A percentile compares a stretch with the other conserved stretches of the same genome.
Evolutionary conservation across 92 coral and sea anemone genomes (phyloP).

Genomic region (Umimayanthus chanpuru): DNA sequence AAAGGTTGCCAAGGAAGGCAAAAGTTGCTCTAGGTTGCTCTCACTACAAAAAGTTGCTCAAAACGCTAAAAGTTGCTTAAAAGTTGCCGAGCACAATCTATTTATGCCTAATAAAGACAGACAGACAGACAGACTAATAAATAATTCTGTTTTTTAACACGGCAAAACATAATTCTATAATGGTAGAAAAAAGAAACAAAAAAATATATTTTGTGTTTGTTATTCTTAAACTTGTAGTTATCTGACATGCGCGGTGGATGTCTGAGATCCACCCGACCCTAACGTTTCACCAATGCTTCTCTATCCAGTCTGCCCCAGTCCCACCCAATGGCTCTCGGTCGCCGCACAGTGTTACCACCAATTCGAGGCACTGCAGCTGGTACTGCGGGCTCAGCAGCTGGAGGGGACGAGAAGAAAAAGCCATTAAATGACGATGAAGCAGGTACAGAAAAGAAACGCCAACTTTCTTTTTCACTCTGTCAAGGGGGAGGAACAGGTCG

Average conservation of each 20-base stretch:
- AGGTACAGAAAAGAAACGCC: slow-evolving; percentile 17
- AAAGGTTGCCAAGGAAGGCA: too few species aligned
- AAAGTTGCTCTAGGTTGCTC: too few species aligned
- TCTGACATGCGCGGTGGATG: not conserved
- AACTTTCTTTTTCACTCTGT: not conserved
- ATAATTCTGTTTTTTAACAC: too few species aligned
- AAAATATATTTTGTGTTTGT: too few species aligned
- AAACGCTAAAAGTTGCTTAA: too few species aligned
- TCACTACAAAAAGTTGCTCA: too few species aligned
- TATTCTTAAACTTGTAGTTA: not conserved
- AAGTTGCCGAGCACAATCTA: too few species aligned
- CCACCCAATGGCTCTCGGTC: slow-evolving; percentile 6
- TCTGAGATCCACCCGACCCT: not conserved
- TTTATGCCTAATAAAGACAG: too few species aligned
- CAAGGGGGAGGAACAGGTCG: too few species aligned
- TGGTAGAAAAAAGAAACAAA: too few species aligned
- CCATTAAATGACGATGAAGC: slow-evolving; percentile 53
- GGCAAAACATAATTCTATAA: too few species aligned
- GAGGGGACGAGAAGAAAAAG: slow-evolving; percentile 18
- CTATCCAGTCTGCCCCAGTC: not conserved
- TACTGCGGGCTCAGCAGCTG: not conserved
- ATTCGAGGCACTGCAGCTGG: not conserved
- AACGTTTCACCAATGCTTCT: not conserved
- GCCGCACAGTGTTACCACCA: slow-evolving; percentile 18
- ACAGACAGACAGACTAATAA: too few species aligned